Base-by-base conservation (phyloP, 2,888 invertebrate species). In the Cylloceria caligata region DNA sequence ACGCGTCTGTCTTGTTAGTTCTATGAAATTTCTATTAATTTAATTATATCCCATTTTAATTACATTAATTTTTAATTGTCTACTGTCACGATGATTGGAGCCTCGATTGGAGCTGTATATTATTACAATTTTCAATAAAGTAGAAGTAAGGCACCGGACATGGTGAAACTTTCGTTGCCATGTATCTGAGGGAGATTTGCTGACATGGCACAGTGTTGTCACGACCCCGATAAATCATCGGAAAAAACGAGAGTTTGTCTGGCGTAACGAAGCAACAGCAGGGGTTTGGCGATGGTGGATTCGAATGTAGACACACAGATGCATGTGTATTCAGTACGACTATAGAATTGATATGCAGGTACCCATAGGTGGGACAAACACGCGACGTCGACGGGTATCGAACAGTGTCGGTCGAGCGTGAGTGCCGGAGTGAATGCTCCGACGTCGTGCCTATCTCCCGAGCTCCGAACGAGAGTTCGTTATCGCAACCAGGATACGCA, bases 161-260 rank as follows among this genome's bases (percentile, higher is more conserved):
- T 7, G 24, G 19, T 47, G 36, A 55, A 47, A 69, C 69, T 64
- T 74, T 62, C 69, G 75, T 52, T 64, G 42, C 55, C 49, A 21
- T 13, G 60, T 42, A 21, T 57, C 16, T 16, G 39, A 34, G 30
- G 34, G 65, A 60, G 65, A 76, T 60, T 68, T 36, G 76, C 67
- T 67, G 81, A 76, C 60, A 52, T 72, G 67, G 52, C 71, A 75
- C 24, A 69, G 72, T 72, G 76, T 52, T 36, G 67, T 62, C 49
- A 30, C 67, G 57, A 57, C 60, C 65, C 42, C 49, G 75, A 80
- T 72, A 76, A 80, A 80, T 80, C 80, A 80, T 76, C 65, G 19
- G 16, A 30, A 52, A 64, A 64, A 68, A 24, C 39, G 42, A 11
- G 55, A 71, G 42, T 60, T 16, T 64, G 74, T 80, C 69, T 65